Percentiles rank a stretch among this genome's conserved stretches.
These are phyloP conservation scores for Murina feae DNA, from an alignment of 2,113 vertebrate species.

Conservation along the genomic window DNA sequence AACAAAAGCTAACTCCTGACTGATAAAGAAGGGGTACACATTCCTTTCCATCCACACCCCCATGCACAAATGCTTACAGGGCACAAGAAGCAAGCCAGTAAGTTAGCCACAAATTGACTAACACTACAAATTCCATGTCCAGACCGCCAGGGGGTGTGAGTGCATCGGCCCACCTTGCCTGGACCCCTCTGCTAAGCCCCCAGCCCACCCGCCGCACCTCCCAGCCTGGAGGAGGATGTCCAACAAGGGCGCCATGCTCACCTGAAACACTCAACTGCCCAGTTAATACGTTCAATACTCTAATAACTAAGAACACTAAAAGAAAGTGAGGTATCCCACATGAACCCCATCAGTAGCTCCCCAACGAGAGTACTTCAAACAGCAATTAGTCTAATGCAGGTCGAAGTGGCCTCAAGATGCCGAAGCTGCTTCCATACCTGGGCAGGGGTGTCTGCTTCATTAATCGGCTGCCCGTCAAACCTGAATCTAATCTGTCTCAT, in stretches of 20 bases:
- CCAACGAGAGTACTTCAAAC: background rate
- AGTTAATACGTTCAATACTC: background rate
- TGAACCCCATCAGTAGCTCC: background rate
- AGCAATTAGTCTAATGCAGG: accelerated
- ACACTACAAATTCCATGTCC: background rate
- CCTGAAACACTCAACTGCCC: background rate
- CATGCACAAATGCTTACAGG: background rate
- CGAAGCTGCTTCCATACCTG: constrained; percentile 83
- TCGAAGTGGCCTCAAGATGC: accelerated
- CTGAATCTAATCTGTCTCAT: constrained; percentile 93
- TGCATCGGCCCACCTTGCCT: too few relatives aligned
- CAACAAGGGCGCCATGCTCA: background rate
- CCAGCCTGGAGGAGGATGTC: background rate
- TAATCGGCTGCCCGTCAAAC: constrained; percentile 95
- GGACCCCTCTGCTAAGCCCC: background rate
- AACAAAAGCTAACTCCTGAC: background rate
- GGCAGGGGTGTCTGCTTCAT: constrained; percentile 93
- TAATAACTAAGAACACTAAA: background rate
- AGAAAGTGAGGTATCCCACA: accelerated
- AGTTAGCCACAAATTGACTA: accelerated
- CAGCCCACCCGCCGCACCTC: background rate
- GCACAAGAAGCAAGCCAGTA: background rate
- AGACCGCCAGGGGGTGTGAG: accelerated
- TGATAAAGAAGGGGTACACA: accelerated
- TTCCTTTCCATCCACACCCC: background rate